phyloP scores from a whole-genome alignment of 1,140 invertebrate genomes.

The Trachymyrmex septentrionalis region DNA sequence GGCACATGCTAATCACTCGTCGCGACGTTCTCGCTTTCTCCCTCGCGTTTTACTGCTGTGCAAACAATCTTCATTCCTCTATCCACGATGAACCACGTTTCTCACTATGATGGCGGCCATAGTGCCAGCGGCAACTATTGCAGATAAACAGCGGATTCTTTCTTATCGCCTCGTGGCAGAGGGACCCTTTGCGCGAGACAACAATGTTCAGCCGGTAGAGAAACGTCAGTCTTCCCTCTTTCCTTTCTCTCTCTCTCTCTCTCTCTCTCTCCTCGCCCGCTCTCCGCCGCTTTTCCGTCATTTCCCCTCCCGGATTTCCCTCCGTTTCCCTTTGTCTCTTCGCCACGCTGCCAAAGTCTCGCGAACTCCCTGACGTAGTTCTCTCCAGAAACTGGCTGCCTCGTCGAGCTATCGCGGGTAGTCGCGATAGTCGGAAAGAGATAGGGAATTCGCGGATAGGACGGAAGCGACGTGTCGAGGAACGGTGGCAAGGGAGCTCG shows the following conservation, averaged over 20 bases:
- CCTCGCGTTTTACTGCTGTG: slow-evolving; percentile 4
- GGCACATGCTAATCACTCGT: slow-evolving; percentile 43
- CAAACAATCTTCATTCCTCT: slow-evolving; percentile 41
- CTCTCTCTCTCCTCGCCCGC: background rate
- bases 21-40: slow-evolving; percentile 35
- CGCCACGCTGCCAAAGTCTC: slow-evolving; percentile 45
- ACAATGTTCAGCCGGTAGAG: slow-evolving; percentile 66
- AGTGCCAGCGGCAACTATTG: slow-evolving; percentile 34
- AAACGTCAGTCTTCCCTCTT: slow-evolving; percentile 38
- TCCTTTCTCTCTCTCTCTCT: background rate
- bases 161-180: slow-evolving; percentile 71
- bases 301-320: slow-evolving; percentile 31
- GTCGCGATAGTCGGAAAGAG: slow-evolving; percentile 53
- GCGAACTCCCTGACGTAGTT: slow-evolving; percentile 55
- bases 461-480: slow-evolving; percentile 41
- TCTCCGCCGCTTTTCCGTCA: slow-evolving; percentile 22
- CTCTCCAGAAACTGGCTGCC: slow-evolving; percentile 60
- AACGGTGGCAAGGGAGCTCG: slow-evolving; percentile 35
- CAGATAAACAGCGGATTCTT: slow-evolving; percentile 72
- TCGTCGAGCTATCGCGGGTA: slow-evolving; percentile 49
- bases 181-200: slow-evolving; percentile 50
- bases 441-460: slow-evolving; percentile 37
- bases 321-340: slow-evolving; percentile 36
- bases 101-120: background rate
- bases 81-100: background rate